Base-by-base conservation (phyloP, 2,797 vertebrate genomes). In the Sus cebifrons region DNA sequence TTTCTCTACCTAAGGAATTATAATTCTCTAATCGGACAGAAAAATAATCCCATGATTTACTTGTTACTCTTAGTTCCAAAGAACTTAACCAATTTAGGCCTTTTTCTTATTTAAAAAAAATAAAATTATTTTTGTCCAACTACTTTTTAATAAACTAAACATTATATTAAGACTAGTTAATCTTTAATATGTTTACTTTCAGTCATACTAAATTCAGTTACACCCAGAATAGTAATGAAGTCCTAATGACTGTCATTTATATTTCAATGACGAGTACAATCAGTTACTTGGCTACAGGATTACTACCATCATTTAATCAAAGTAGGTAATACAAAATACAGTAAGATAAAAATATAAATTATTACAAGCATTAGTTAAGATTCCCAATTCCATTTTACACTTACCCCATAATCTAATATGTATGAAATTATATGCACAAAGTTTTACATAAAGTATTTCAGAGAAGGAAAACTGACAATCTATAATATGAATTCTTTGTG, bases 1-100 rank as follows among this genome's bases (percentile, higher is more conserved):
- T 62, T 82, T 81, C 52, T 81, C 60, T 32, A 68, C 62, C 74
- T 32, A 68, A 68, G 27, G n/a, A 91, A 86, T 75, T 75, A 70
- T 56, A 83, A 90, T 90, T 68, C 68, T 86, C 62, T 74, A 86
- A 68, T 12, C 36, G 44, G 20, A 91, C 54, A 83, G 70, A 65
- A 82, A 94, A 86, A 83, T 94, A 87, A 83, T 71, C 32, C 62
- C 44, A 83, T 78, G 32, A 91, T 56, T 60, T 89, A 78, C 56
- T 27, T 83, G 52, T 68, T 82, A 68, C 75, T 75, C 67, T 82
- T n/a, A 82, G 44, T 68, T 83, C 54, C 68, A 68, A 85, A 90
- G 27, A 74, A 77, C n/a, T 81, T 15, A 64, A 77, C 20, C 62
- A 94, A 44, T 85, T 89, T 67, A 93, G 18, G 71, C 6, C 62